Percentiles rank a stretch among this genome's conserved stretches.
These are phyloP conservation scores for Malurus cyaneus DNA, from an alignment of 2,113 vertebrate species.

Conservation along the genomic window DNA sequence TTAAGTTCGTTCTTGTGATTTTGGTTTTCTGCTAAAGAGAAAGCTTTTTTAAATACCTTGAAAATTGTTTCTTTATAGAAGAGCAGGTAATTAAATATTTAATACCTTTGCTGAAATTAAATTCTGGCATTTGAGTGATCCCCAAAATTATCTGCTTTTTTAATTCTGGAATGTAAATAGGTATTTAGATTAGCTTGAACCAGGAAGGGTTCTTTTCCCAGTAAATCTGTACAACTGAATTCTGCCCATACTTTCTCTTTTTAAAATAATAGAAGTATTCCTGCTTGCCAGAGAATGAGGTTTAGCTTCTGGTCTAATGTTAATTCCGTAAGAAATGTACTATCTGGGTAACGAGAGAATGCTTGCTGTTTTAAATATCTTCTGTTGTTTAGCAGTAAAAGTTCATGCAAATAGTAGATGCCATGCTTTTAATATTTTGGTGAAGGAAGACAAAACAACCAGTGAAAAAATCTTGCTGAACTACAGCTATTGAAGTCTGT, in stretches of 20 bases:
- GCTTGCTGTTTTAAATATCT: neutral
- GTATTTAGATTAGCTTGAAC: neutral
- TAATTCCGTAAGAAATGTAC: neutral
- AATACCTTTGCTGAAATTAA: neutral
- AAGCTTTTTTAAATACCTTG: neutral
- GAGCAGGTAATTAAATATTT: neutral
- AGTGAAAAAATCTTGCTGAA: neutral
- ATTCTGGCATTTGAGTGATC: neutral
- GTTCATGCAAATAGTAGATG: neutral
- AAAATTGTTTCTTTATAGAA: neutral
- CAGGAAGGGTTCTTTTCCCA: neutral
- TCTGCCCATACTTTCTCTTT: neutral
- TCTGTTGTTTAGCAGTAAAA: neutral
- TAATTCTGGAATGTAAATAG: neutral
- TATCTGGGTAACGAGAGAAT: neutral
- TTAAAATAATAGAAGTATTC: neutral
- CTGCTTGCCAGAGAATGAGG: neutral
- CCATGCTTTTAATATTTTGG: neutral
- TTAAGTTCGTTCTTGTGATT: neutral
- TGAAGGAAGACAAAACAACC: neutral
- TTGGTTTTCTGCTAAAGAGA: neutral
- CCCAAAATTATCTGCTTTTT: neutral
- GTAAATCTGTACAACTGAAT: neutral
- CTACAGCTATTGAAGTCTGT: neutral
- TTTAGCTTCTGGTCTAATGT: neutral